Evolutionary conservation across 2,797 vertebrate genomes (phyloP).

Genomic region (Propithecus perrieri): DNA sequence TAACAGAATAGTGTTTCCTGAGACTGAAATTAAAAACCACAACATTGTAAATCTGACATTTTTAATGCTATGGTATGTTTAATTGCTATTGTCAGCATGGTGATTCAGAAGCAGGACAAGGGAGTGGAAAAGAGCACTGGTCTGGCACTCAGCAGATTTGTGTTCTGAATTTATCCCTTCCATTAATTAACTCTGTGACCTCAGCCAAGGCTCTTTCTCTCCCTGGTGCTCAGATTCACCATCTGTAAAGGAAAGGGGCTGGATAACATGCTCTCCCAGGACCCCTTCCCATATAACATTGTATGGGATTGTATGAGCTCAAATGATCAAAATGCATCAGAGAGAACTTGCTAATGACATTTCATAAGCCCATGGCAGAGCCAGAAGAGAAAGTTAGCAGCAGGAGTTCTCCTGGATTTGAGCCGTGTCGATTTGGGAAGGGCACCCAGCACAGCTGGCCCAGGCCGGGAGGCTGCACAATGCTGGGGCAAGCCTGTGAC

Average conservation of each 20-base stretch:
- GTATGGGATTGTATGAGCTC: accelerated
- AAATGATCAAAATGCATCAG: not conserved
- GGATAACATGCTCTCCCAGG: accelerated
- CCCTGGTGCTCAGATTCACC: not conserved
- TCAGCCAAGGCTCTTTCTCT: accelerated
- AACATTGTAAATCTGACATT: not conserved
- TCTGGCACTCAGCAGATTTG: not conserved
- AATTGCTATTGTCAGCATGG: not conserved
- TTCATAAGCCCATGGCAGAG: not conserved
- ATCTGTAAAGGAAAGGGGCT: not conserved
- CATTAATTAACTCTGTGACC: not conserved
- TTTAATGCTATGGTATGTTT: not conserved
- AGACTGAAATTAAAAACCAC: not conserved
- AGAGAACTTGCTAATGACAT: no score
- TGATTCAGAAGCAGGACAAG: not conserved
- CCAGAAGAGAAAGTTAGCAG: not conserved
- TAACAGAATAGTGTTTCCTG: not conserved
- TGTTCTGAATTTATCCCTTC: not conserved
- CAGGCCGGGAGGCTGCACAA: not conserved
- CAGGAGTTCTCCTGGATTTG: not conserved
- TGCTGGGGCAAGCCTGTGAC: not conserved
- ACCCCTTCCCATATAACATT: accelerated
- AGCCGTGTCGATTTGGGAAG: not conserved
- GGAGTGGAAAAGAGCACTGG: accelerated
- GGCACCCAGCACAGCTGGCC: not conserved